Conservation (phyloP, 1,140 invertebrate species). For the Ips typographus region DNA sequence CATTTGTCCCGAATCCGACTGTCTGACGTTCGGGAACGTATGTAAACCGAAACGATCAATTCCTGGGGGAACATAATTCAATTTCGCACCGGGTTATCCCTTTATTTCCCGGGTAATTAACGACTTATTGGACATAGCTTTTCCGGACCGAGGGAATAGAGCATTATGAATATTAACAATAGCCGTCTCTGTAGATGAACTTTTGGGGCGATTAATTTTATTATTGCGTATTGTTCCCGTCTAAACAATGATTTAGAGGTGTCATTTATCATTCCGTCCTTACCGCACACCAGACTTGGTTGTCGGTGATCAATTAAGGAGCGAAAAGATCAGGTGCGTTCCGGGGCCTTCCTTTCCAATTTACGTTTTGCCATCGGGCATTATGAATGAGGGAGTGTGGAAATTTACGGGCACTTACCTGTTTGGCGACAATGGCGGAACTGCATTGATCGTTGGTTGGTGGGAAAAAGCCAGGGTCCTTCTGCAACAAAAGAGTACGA, state of each 20-base stretch:
- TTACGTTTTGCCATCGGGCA: too few species aligned
- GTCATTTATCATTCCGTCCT: too few species aligned
- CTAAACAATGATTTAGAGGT: too few species aligned
- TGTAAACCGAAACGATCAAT: conserved; percentile 18
- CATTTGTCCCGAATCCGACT: too few species aligned
- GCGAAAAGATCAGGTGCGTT: too few species aligned
- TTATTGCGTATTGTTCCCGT: conserved; percentile 1
- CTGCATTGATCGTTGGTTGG: conserved; percentile 24
- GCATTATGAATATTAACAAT: conserved; percentile 15
- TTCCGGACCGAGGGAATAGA: neutral
- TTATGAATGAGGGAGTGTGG: too few species aligned
- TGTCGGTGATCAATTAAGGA: too few species aligned
- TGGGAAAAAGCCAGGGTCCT: conserved; percentile 28
- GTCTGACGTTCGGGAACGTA: neutral
- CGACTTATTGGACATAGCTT: conserved; percentile 28
- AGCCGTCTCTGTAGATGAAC: conserved; percentile 11
- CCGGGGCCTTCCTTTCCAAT: too few species aligned
- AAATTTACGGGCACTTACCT: conserved; percentile 10
- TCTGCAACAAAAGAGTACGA: conserved; percentile 14
- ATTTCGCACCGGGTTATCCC: conserved; percentile 22
- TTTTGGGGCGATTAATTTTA: conserved; percentile 16
- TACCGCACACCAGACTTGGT: too few species aligned
- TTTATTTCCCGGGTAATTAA: conserved; percentile 31
- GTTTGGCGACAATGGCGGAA: conserved; percentile 29
- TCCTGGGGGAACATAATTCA: conserved; percentile 27